Percentiles rank a stretch among this genome's conserved stretches.
Conservation (phyloP, 2,113 vertebrate species). For the Cephalopterus ornatus region DNA sequence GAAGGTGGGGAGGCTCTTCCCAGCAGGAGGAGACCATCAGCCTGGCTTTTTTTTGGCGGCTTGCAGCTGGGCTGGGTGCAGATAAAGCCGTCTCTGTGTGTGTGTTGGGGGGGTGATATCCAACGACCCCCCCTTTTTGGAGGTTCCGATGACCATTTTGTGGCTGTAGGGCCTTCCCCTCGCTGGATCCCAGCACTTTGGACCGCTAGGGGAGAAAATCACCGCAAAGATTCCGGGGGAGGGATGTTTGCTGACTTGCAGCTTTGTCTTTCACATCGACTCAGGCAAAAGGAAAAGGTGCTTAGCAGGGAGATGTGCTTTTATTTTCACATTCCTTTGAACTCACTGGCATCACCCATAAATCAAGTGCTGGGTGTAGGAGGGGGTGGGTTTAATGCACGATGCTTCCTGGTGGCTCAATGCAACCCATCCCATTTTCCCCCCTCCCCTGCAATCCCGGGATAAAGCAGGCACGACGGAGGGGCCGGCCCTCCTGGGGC, state of each 20-base stretch:
- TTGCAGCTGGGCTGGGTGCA: neutral
- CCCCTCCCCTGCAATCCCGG: fast-evolving
- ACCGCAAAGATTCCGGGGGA: neutral
- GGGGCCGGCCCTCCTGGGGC: neutral
- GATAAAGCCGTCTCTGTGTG: neutral
- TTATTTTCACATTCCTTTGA: neutral
- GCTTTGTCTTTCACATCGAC: neutral
- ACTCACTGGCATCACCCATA: neutral
- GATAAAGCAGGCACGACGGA: neutral
- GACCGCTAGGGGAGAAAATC: neutral
- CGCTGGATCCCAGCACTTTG: neutral
- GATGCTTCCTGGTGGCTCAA: neutral
- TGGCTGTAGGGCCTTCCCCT: neutral
- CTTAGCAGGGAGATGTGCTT: neutral
- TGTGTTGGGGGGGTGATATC: neutral
- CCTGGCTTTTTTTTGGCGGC: neutral
- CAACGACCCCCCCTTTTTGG: fast-evolving
- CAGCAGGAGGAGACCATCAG: neutral
- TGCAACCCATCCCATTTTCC: neutral
- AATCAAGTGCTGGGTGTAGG: neutral
- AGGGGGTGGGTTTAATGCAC: neutral
- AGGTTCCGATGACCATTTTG: neutral
- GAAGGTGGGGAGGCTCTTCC: neutral
- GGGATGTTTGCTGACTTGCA: neutral
- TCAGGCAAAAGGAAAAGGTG: neutral